Conservation (phyloP, 2,888 invertebrate species). For the Drosophila lutescens region DNA sequence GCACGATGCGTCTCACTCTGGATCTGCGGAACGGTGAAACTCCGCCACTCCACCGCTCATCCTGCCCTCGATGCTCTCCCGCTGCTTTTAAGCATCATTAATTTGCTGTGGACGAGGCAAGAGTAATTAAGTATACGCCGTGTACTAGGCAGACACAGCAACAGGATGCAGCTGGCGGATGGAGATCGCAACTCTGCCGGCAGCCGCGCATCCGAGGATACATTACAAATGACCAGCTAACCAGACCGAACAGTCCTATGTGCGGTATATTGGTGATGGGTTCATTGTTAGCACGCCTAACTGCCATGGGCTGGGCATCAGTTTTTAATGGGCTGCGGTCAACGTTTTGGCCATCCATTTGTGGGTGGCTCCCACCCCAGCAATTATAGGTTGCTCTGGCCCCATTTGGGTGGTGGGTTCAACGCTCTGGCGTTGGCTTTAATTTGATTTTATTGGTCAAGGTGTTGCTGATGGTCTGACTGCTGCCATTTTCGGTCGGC, state of each 20-base stretch:
- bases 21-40: neutral
- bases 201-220: conserved; percentile 28
- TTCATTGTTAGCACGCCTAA: conserved; percentile 25
- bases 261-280: conserved; percentile 23
- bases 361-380: conserved; percentile 2
- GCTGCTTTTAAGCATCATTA: conserved; percentile 69
- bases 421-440: conserved; percentile 46
- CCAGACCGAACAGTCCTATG: conserved; percentile 11
- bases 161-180: conserved; percentile 34
- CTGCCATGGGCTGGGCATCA: conserved; percentile 26
- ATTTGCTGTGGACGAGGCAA: conserved; percentile 59
- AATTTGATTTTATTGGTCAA: conserved; percentile 69
- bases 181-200: conserved; percentile 22
- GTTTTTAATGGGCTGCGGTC: conserved; percentile 69
- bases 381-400: conserved; percentile 40
- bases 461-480: conserved; percentile 46
- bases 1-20: conserved; percentile 13
- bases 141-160: conserved; percentile 21
- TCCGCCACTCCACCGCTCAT: neutral
- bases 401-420: neutral
- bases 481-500: conserved; percentile 25
- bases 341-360: conserved; percentile 45
- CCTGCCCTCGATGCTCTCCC: conserved; percentile 21
- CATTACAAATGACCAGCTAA: conserved; percentile 28
- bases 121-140: conserved; percentile 64